Base-by-base conservation (phyloP, 2,797 vertebrate species). In the Lagocephalus sceleratus region DNA sequence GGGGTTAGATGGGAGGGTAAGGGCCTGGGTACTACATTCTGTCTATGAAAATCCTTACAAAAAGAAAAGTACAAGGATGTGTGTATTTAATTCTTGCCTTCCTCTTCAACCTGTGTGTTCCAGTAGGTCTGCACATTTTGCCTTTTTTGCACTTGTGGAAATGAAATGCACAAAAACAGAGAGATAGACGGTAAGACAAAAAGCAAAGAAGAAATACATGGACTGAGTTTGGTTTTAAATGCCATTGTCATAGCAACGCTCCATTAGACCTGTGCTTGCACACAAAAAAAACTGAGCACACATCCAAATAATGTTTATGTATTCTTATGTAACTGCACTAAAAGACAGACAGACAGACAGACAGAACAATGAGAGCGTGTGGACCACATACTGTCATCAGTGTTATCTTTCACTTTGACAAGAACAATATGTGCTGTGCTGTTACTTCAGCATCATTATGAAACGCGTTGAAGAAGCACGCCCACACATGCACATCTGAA, bases 221-320 rank as follows among this genome's bases (percentile, higher is more conserved):
- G 71, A 61, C 82, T 85, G 76, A 87, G 79, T 75, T 85, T 87
- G 76, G 61, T 79, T 87, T 84, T 77, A 82, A 89, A 87, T 84
- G 78, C 83, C 79, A 90, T 91, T 79, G 85, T 87, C 90, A 92
- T 92, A 88, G 90, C 86, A 90, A 91, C 90, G 78, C 87, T 85
- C 82, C 80, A 80, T 87, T 77, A 63, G 78, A 73, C 62, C 64
- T 71, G 68, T 63, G 67, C 77, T 75, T 25, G 68, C 75, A 74
- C 79, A 19, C 7, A 44, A 19, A 10, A 83, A 83, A 77, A 47
- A 67, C 78, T 68, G 66, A 75, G 75, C 45, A 26, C 81, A 78
- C 59, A 80, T 79, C 78, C 74, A 72, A 57, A 81, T 76, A 85
- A 81, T 84, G 73, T 74, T 82, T 79, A 78, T 76, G 67, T 69